Evolutionary conservation across 2,113 vertebrate species (phyloP).

Genomic region (Melanocharis versteri): DNA sequence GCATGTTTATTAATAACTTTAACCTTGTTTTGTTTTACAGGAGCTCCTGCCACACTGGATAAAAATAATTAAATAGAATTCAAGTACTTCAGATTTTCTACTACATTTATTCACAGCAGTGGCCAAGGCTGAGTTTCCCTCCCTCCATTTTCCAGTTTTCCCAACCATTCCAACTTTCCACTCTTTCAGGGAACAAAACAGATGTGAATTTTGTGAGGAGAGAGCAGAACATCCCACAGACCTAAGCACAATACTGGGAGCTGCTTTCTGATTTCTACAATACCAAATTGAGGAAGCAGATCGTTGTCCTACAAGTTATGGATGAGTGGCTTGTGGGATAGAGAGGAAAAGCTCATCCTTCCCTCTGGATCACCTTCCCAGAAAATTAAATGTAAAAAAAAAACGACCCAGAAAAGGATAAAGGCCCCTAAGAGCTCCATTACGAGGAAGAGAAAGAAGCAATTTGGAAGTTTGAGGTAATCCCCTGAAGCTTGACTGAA

Average conservation of each 20-base stretch:
- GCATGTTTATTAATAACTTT: not conserved
- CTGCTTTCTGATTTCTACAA: not conserved
- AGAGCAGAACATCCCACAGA: not conserved
- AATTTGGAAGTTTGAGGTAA: not conserved
- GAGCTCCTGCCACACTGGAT: not conserved
- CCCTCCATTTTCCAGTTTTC: not conserved
- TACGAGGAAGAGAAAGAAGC: not conserved
- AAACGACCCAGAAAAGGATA: not conserved
- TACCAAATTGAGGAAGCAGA: not conserved
- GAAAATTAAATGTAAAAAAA: not conserved
- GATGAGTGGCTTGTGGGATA: not conserved
- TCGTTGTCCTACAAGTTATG: not conserved
- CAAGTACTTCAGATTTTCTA: conserved; percentile 19
- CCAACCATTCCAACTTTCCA: conserved; percentile 9
- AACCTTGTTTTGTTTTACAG: conserved; percentile 7
- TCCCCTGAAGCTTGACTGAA: not conserved
- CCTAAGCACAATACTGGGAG: not conserved
- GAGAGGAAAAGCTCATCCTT: not conserved
- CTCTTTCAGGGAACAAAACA: conserved; percentile 58
- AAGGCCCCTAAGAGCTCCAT: not conserved
- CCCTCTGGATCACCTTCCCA: not conserved
- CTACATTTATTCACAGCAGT: not conserved
- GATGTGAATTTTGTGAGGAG: not conserved
- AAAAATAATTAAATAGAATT: not conserved
- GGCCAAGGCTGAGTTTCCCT: conserved; percentile 48